phyloP scores from a whole-genome alignment of 92 coral and sea anemone species.

The Palythoa caribaeorum region DNA sequence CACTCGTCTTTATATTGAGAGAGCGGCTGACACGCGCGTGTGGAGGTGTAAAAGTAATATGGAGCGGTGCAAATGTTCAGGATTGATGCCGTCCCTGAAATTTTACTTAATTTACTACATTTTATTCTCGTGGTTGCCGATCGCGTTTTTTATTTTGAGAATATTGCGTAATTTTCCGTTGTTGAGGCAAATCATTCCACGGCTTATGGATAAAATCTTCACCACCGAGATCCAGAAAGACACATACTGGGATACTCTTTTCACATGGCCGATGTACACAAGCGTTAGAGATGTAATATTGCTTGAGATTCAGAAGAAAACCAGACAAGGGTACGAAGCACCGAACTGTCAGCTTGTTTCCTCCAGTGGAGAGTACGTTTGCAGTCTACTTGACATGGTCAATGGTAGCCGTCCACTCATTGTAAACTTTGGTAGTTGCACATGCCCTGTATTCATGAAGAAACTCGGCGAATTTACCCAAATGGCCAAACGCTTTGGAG shows the following conservation, averaged over 20 bases:
- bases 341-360: slow-evolving; percentile 70
- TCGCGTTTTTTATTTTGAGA: slow-evolving; percentile 25
- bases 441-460: slow-evolving; percentile 72
- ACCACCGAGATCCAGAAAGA: slow-evolving; percentile 32
- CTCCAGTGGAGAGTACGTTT: slow-evolving; percentile 47
- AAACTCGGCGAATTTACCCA: slow-evolving; percentile 53
- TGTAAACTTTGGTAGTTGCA: slow-evolving; percentile 72
- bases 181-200: slow-evolving; percentile 13
- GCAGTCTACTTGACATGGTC: slow-evolving; percentile 65
- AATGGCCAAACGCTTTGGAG: slow-evolving; percentile 49
- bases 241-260: slow-evolving; percentile 58
- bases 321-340: slow-evolving; percentile 55
- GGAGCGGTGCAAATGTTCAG: not conserved
- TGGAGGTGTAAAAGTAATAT: not conserved
- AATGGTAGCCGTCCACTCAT: slow-evolving; percentile 61
- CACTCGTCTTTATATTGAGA: not conserved
- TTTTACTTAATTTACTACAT: not conserved
- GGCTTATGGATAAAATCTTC: not conserved
- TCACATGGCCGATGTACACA: slow-evolving; percentile 69
- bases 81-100: not conserved
- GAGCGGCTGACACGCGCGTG: not conserved
- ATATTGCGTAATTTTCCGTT: slow-evolving; percentile 4
- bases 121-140: not conserved
- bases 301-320: slow-evolving; percentile 65
- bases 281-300: slow-evolving; percentile 62